Conservation (phyloP, 2,888 invertebrate species). For the Pseudococcus viburni region DNA sequence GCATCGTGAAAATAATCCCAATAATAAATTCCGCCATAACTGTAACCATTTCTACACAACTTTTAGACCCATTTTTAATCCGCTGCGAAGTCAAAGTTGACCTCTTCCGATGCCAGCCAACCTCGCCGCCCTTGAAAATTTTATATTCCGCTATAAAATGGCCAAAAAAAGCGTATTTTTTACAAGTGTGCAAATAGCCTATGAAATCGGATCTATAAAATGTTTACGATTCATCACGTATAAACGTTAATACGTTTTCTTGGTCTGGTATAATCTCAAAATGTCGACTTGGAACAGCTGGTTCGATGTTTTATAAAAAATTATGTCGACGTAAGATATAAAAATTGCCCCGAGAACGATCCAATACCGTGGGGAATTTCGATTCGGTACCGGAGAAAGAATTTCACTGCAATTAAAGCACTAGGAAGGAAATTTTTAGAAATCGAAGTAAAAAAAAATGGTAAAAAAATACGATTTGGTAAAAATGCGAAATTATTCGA, state of each 20-base stretch:
- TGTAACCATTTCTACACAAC: not conserved
- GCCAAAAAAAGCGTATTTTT: constrained; percentile 26
- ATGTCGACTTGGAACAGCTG: not conserved
- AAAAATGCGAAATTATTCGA: no score
- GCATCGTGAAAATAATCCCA: constrained; percentile 8
- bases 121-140: not conserved
- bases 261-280: not conserved
- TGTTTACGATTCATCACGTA: constrained; percentile 27
- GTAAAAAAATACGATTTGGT: no score
- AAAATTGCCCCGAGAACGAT: no score
- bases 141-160: constrained; percentile 19
- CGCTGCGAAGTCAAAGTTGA: not conserved
- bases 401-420: no score
- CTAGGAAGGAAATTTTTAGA: no score
- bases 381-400: no score
- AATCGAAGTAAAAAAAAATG: no score
- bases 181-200: constrained; percentile 31
- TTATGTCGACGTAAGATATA: no score
- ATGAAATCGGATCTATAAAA: constrained; percentile 42
- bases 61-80: constrained; percentile 14
- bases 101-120: not conserved
- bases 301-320: not conserved
- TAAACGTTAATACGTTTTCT: constrained; percentile 33
- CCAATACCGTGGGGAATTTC: no score
- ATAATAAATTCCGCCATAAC: constrained; percentile 5